Base-by-base conservation (phyloP, 2,888 invertebrate species). In the Melieria crassipennis region DNA sequence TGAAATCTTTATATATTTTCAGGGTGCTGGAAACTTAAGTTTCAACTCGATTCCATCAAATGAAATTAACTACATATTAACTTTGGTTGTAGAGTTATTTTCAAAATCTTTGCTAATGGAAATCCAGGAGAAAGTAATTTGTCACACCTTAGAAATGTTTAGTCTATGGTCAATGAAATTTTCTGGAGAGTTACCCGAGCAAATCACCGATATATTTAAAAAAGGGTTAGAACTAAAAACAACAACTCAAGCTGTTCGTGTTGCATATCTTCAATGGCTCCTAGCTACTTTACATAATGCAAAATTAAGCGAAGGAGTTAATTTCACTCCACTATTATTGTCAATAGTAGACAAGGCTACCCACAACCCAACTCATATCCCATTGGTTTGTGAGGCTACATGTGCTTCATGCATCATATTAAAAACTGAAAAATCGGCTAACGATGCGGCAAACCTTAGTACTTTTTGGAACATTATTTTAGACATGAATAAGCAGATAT, bases 121-220 rank as follows among this genome's bases (percentile, higher is more conserved):
- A 89, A 94, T 95, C 48, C 97, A 98, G 85, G 98, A 98, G 87
- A 95, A 95, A 82, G 96, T 95, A 1, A 87, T 97, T 67, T 91
- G 94, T 75, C 92, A 91, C 78, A 92, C 94, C 7, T 88, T 97
- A 43, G 92, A 94, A 79, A 92, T 93, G 91, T 90, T 97, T 86
- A 89, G 92, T 7, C 85, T 91, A 43, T 98, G 97, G 98, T 91
- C 92, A 65, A 82, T 85, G 13, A 91, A 92, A 81, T 91, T 93
- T 75, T 87, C 87, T 1, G 89, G 88, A n/a, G 89, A 90, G 74
- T 87, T 93, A 50, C 92, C 94, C 2, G 89, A 89, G 73, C 89
- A 88, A 77, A 87, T 94, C 9, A 85, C 92, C 1, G 91, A 92
- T 56, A 88, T 89, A 69, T 91, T 94, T 79, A 91, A 91, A 91